Conservation (phyloP, 1,140 invertebrate species). For the Drosophila paulistorum region DNA sequence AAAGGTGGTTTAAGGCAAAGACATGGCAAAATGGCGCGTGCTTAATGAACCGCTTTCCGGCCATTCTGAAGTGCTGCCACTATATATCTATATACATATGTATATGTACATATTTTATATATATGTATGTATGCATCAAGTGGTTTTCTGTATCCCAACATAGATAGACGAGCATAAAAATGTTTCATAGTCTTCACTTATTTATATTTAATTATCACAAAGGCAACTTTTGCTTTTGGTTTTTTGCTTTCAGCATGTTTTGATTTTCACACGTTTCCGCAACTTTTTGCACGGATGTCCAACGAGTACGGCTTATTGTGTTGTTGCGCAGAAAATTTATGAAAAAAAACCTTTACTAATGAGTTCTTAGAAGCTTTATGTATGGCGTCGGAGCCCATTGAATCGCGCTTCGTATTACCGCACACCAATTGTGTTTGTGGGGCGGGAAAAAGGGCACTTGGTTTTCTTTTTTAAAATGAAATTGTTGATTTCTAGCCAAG, state of each 20-base stretch:
- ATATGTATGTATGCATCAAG: constrained; percentile 67
- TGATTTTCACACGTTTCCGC: constrained; percentile 51
- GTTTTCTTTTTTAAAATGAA: neutral
- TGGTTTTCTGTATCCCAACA: constrained; percentile 48
- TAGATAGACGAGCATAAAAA: constrained; percentile 24
- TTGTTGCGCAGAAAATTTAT: constrained; percentile 23
- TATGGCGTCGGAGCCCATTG: constrained; percentile 26
- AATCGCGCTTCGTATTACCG: constrained; percentile 11
- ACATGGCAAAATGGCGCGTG: constrained; percentile 56
- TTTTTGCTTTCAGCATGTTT: constrained; percentile 25
- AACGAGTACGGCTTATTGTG: neutral
- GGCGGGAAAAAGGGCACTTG: constrained; percentile 9
- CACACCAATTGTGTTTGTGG: neutral
- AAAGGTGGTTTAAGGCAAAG: constrained; percentile 9
- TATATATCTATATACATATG: neutral
- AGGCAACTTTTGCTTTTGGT: neutral
- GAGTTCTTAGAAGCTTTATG: constrained; percentile 43
- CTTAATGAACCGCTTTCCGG: constrained; percentile 62
- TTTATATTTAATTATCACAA: constrained; percentile 72
- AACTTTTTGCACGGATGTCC: constrained; percentile 4
- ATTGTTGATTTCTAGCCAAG: constrained; percentile 24
- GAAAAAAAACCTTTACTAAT: constrained; percentile 43
- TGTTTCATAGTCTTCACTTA: constrained; percentile 44
- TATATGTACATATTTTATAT: constrained; percentile 17
- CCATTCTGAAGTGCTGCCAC: constrained; percentile 9